phyloP scores from a whole-genome alignment of 1,140 invertebrate genomes.

The Oryzaephilus surinamensis region DNA sequence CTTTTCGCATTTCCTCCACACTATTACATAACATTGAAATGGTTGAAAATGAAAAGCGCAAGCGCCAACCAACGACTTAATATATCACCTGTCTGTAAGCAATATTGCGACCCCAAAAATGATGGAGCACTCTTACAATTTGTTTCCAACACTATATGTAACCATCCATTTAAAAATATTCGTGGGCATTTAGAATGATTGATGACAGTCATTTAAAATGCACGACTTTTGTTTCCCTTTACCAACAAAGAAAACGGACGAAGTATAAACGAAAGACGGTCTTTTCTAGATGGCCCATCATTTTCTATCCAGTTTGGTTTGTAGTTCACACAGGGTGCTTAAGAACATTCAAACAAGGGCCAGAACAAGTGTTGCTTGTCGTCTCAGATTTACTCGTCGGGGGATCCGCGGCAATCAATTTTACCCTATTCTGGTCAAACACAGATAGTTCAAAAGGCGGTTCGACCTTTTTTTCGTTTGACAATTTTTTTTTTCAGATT shows the following conservation, averaged over 20 bases:
- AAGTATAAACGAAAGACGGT: constrained; percentile 4
- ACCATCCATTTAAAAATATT: constrained; percentile 17
- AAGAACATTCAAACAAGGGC: constrained; percentile 15
- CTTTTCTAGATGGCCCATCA: constrained; percentile 8
- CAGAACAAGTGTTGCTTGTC: constrained; percentile 17
- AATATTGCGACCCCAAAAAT: constrained; percentile 18
- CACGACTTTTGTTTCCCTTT: constrained; percentile 19
- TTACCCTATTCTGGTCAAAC: constrained; percentile 14
- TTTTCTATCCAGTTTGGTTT: constrained; percentile 11
- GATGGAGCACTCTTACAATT: constrained; percentile 19
- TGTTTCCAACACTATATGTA: constrained; percentile 16
- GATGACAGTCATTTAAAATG: constrained; percentile 19
- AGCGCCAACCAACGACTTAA: constrained; percentile 12
- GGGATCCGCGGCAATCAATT: constrained; percentile 16
- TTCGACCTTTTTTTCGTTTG: background rate
- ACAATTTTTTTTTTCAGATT: no score
- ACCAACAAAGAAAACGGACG: constrained; percentile 12
- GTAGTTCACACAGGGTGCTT: constrained; percentile 8
- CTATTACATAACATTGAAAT: no score
- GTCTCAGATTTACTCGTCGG: constrained; percentile 16
- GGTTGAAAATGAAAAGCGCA: no score
- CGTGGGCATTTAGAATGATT: constrained; percentile 16
- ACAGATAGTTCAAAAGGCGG: constrained; percentile 6
- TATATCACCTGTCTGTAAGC: constrained; percentile 20
- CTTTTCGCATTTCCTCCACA: background rate